Percentiles rank a stretch among this genome's conserved stretches.
Conservation (phyloP, 2,113 vertebrate species). For the Camelus bactrianus region DNA sequence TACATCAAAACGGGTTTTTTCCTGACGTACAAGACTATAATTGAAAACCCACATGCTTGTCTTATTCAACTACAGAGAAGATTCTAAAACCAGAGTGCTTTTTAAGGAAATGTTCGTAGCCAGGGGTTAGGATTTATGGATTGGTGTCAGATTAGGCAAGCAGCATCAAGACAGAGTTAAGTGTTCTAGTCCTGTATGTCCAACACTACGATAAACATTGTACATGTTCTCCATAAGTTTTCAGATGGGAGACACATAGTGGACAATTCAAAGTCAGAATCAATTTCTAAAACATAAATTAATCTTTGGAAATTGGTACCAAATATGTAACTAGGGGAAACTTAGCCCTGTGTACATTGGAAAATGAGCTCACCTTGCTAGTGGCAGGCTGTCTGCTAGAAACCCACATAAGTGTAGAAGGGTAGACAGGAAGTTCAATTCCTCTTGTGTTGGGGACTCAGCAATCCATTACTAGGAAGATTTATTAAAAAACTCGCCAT, state of each 20-base stretch:
- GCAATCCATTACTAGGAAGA: neutral
- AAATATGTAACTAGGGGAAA: neutral
- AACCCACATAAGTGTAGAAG: neutral
- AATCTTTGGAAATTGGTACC: neutral
- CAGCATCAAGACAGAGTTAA: neutral
- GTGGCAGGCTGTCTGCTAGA: neutral
- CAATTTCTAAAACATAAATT: neutral
- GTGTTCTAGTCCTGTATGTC: fast-evolving
- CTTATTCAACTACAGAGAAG: neutral
- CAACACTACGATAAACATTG: neutral
- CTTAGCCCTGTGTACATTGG: neutral
- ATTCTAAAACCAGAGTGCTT: neutral
- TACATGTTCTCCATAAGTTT: neutral
- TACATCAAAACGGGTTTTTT: neutral
- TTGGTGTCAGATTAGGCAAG: neutral
- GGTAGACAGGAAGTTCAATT: neutral
- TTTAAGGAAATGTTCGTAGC: neutral
- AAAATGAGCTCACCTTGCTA: neutral
- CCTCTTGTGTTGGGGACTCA: neutral
- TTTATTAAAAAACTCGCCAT: neutral
- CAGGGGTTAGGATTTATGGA: neutral
- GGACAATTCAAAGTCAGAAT: neutral
- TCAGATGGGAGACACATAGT: neutral
- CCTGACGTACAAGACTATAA: neutral
- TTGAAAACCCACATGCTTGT: neutral